phyloP scores from a whole-genome alignment of 2,113 vertebrate genomes.

The Penelope pileata region DNA sequence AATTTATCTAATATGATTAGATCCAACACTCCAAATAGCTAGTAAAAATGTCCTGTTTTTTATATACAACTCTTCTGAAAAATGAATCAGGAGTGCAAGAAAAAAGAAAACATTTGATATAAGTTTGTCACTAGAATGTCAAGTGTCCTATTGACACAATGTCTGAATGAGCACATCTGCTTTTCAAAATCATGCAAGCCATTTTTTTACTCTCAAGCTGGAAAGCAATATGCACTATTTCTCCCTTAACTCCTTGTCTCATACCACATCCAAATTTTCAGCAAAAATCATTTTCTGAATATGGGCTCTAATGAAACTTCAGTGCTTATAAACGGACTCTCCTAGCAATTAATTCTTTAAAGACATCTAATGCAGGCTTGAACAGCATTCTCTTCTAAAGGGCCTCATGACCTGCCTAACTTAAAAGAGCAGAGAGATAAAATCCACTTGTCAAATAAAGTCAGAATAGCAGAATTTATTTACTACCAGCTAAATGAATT shows the following conservation, averaged over 20 bases:
- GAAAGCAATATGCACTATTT: not conserved
- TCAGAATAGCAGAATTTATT: not conserved
- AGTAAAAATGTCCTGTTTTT: not conserved
- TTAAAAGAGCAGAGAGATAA: constrained; percentile 6
- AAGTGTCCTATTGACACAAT: not conserved
- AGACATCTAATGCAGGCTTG: not conserved
- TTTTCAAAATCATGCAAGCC: not conserved
- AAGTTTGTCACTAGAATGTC: not conserved
- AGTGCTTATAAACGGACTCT: constrained; percentile 8
- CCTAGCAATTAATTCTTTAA: not conserved
- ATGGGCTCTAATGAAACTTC: not conserved
- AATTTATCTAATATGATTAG: not conserved
- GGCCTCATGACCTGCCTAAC: not conserved
- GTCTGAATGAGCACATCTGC: not conserved
- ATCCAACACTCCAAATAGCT: not conserved
- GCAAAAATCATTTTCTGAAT: not conserved
- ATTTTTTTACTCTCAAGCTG: not conserved
- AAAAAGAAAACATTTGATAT: not conserved
- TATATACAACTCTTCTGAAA: not conserved
- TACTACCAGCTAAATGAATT: not conserved
- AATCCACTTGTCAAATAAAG: not conserved
- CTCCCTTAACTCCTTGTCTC: not conserved
- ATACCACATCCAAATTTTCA: not conserved
- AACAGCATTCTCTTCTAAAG: not conserved
- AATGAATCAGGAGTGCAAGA: not conserved